A percentile compares a stretch with the other conserved stretches of the same genome.
These are phyloP conservation scores for Congeria kusceri DNA, from an alignment of 2,888 invertebrate genomes.

Conservation along the genomic window DNA sequence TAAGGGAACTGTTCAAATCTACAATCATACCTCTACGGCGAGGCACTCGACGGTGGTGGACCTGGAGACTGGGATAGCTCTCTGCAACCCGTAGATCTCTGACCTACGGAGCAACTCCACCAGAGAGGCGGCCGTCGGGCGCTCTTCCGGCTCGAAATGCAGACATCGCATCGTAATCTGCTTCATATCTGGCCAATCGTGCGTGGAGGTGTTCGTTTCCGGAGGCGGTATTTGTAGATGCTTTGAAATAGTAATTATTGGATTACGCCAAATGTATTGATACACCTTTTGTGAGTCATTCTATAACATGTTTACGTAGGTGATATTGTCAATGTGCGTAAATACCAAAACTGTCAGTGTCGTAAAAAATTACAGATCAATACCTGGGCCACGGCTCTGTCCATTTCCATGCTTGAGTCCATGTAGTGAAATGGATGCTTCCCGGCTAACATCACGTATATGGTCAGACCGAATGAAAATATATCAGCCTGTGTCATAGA, in stretches of 20 bases:
- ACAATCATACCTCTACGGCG: conserved; percentile 71
- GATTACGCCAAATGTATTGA: not conserved
- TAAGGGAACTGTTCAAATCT: too few relatives aligned
- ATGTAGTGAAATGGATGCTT: conserved; percentile 81
- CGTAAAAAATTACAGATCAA: too few relatives aligned
- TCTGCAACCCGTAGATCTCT: conserved; percentile 74
- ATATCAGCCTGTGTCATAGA: conserved; percentile 78
- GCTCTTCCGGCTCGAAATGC: conserved; percentile 74
- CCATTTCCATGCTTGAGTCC: conserved; percentile 79
- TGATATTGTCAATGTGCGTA: too few relatives aligned
- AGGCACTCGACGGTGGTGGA: conserved; percentile 80
- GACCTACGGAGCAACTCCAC: conserved; percentile 65
- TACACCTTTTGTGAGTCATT: too few relatives aligned
- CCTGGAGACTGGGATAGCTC: conserved; percentile 74
- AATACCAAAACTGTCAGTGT: too few relatives aligned
- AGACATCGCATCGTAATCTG: conserved; percentile 77
- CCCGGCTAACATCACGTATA: conserved; percentile 81
- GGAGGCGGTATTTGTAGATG: conserved; percentile 71
- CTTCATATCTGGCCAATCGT: conserved; percentile 80
- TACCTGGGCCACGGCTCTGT: conserved; percentile 80
- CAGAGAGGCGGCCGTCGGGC: conserved; percentile 73
- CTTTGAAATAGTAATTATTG: conserved; percentile 43
- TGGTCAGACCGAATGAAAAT: conserved; percentile 81
- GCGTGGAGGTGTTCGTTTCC: conserved; percentile 60
- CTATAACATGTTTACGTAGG: too few relatives aligned